Evolutionary conservation across 2,113 vertebrate species (phyloP).

Genomic region (Ciconia boyciana): DNA sequence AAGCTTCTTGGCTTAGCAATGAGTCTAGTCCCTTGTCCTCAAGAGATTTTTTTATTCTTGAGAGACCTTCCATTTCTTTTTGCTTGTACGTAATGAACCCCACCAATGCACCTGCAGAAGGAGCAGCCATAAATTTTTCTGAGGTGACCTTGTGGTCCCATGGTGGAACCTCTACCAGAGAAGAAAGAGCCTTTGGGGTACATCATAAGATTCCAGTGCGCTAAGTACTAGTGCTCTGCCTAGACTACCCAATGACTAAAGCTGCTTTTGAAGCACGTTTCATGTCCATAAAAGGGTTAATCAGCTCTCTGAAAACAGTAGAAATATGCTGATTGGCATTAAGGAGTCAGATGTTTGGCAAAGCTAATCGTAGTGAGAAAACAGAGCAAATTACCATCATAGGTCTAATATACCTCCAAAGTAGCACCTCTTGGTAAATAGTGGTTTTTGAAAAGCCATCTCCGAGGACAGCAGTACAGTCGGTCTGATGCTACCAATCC

Average conservation of each 20-base stretch:
- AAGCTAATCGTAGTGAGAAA: neutral
- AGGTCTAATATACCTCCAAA: neutral
- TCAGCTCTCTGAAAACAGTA: neutral
- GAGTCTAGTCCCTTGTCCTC: neutral
- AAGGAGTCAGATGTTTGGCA: neutral
- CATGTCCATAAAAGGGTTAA: neutral
- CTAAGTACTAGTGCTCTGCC: neutral
- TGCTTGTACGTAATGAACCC: fast-evolving
- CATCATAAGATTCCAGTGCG: neutral
- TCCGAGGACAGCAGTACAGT: neutral
- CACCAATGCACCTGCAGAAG: neutral
- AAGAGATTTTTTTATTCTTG: neutral
- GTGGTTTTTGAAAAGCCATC: neutral
- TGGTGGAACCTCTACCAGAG: neutral
- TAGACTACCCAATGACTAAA: neutral
- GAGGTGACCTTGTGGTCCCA: neutral
- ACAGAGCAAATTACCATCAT: neutral
- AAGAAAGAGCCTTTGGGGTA: neutral
- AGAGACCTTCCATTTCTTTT: neutral
- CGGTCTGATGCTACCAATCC: neutral
- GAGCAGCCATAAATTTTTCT: neutral
- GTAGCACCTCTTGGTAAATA: neutral
- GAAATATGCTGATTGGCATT: neutral
- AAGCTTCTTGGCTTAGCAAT: neutral
- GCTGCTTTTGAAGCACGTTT: neutral